Evolutionary conservation across 2,797 vertebrate genomes (phyloP).

Genomic region (Gila robusta): DNA sequence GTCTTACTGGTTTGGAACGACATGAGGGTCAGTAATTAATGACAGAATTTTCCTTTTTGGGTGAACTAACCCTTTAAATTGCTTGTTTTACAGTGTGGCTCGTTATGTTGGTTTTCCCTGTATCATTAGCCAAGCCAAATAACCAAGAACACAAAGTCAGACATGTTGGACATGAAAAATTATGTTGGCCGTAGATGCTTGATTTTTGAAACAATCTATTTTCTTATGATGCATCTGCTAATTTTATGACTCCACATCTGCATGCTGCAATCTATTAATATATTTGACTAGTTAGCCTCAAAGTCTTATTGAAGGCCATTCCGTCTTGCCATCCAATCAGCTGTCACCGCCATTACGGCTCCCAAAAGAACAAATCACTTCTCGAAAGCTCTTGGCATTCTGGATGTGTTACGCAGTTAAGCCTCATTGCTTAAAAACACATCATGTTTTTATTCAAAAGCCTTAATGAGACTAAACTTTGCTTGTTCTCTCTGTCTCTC

Average conservation of each 20-base stretch:
- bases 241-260: not conserved
- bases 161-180: not conserved
- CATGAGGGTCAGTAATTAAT: not conserved
- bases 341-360: constrained; percentile 69
- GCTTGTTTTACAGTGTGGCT: not conserved
- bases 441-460: constrained; percentile 58
- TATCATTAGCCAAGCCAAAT: not conserved
- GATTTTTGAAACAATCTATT: not conserved
- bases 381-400: constrained; percentile 59
- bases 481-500: constrained; percentile 11
- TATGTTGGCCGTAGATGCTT: not conserved
- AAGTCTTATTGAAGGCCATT: constrained; percentile 3
- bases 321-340: constrained; percentile 54
- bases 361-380: constrained; percentile 61
- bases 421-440: constrained; percentile 55
- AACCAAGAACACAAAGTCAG: not conserved
- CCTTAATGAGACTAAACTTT: constrained; percentile 30
- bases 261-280: constrained; percentile 20
- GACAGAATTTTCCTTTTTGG: not conserved
- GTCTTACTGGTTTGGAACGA: not conserved
- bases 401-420: constrained; percentile 56
- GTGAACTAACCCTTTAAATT: not conserved
- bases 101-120: not conserved
- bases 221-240: not conserved
- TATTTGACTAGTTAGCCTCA: constrained; percentile 2